Base-by-base conservation (phyloP, 2,888 invertebrate genomes). In the Nomada goodeniana region DNA sequence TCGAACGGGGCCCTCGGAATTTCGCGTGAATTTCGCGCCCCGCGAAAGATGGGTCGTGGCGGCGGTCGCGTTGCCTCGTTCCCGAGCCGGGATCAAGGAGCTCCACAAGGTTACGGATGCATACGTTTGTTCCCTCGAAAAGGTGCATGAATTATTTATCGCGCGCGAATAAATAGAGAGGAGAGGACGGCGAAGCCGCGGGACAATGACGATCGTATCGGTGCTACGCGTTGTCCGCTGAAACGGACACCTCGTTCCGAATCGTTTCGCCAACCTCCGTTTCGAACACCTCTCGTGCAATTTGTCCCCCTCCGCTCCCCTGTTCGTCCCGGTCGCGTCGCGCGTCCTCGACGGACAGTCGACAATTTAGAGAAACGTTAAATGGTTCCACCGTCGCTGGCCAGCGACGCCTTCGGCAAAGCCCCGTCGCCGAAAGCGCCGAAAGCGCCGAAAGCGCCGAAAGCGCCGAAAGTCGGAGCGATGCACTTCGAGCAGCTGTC, bases 101-200 rank as follows among this genome's bases (percentile, higher is more conserved):
- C 82, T 77, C 89, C 82, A 80, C 88, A 88, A 89, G 88, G 88
- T 82, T 85, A 82, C 80, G 67, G 76, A 79, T 20, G 80, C 80
- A 76, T 75, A 80, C 82, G 80, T 81, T 81, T 86, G 86, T 88
- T 85, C 86, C 82, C 82, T 73, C 83, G 80, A 88, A 89, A 88
- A 88, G 82, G 69, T 36, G 72, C 82, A 89, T 90, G 89, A 89
- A 91, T 91, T 87, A 90, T 90, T 90, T 90, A 91, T 91, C 84
- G 83, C 67, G 72, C 78, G 67, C 83, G 77, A 80, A 75, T 75
- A 77, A 84, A 80, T 84, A 57, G 73, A 80, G 85, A 84, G 74
- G 76, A 85, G 73, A 76, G 70, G 84, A 83, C 76, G 80, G 72
- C 71, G 77, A 82, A 76, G 69, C 80, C 77, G 82, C 77, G 68